Base-by-base conservation (phyloP, 2,888 invertebrate genomes). In the Agriopis marginaria region DNA sequence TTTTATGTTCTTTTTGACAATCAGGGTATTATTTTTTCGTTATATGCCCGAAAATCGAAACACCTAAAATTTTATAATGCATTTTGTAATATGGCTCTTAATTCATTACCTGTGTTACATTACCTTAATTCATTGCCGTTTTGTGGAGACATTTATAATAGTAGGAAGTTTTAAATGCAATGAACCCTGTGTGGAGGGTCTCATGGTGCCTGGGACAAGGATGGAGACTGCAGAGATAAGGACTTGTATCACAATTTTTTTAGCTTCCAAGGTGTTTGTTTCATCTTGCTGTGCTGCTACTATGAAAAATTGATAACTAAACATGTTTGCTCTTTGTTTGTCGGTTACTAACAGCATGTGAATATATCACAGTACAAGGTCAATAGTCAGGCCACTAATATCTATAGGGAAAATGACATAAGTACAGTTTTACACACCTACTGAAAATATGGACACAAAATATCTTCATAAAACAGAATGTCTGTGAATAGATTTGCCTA, bases 271-370 rank as follows among this genome's bases (percentile, higher is more conserved):
- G 23, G 23, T 32, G 11, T 51, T 51, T 51, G 23, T 4, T 32
- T 12, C 11, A 11, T 9, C 32, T 23, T 5, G 32, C 32, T 0
- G 9, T 51, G 5, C 9, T 11, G 14, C 17, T 9, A 23, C 17
- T 23, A 23, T 23, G 11, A 51, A 51, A 14, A 5, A 32, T 5
- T 1, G 1, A 51, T 11, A 32, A 51, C 51, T 11, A 51, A 51
- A 23, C 3, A 23, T 51, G 23, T 51, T 23, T 51, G 23, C 51
- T 32, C 23, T 23, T 10, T 51, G 11, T 40, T 55, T 54, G 0
- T 39, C 7, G n/a, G 14, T 55, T 55, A 40, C 40, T 55, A 55
- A 55, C 55, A 42, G 55, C 55, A 55, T 55, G 54, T 40, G 12
- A 54, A 54, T 39, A 40, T 55, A 3, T 55, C 5, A 32, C 50